Evolutionary conservation across 2,888 invertebrate species (phyloP).

Genomic region (Mythimna ferrago): DNA sequence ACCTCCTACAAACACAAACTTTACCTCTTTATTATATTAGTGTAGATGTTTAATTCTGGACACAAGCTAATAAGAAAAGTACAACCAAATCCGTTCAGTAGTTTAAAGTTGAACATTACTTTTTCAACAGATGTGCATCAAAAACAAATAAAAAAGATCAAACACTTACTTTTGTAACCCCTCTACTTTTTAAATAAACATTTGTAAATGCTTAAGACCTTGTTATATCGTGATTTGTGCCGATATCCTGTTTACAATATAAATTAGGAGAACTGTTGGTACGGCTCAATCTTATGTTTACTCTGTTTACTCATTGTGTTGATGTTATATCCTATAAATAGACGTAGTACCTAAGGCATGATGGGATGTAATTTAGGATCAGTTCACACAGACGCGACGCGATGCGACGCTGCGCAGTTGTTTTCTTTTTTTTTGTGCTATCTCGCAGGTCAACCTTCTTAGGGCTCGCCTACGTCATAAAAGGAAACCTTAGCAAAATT

Average conservation of each 20-base stretch:
- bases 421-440: too few species aligned
- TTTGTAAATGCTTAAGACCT: conserved; percentile 10
- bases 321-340: conserved; percentile 35
- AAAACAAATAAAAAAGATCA: not conserved
- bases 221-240: conserved; percentile 14
- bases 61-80: too few species aligned
- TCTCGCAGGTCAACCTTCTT: too few species aligned
- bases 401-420: too few species aligned
- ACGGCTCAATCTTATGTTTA: conserved; percentile 4
- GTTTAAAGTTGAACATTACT: not conserved
- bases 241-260: conserved; percentile 36
- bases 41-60: too few species aligned
- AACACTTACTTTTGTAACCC: not conserved
- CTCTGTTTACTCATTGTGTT: conserved; percentile 24
- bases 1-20: too few species aligned
- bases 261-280: conserved; percentile 25
- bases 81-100: too few species aligned
- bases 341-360: not conserved
- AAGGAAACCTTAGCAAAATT: too few species aligned
- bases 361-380: not conserved
- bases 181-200: not conserved
- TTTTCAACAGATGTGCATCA: not conserved
- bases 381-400: too few species aligned
- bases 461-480: too few species aligned
- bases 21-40: too few species aligned